Evolutionary conservation across 2,888 invertebrate genomes (phyloP).

Genomic region (Lucinisca nassula): DNA sequence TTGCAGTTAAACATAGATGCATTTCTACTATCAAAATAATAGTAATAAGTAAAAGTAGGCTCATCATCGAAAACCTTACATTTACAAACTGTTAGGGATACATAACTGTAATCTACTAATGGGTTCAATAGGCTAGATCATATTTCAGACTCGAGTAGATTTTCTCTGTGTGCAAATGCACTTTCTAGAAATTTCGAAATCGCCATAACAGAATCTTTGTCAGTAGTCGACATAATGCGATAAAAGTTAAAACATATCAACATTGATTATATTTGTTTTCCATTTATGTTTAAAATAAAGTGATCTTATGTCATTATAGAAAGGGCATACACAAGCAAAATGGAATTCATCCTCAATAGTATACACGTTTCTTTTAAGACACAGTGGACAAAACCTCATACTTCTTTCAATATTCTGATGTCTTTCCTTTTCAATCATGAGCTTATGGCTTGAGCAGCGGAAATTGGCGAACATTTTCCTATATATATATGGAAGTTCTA

Average conservation of each 20-base stretch:
- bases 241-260: not conserved
- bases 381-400: not conserved
- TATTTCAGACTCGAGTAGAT: too few relatives aligned
- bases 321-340: not conserved
- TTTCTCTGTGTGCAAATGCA: too few relatives aligned
- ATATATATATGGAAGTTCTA: not conserved
- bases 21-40: too few relatives aligned
- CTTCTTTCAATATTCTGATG: not conserved
- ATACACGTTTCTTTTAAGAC: not conserved
- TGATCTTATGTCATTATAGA: not conserved
- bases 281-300: not conserved
- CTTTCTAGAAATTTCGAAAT: too few relatives aligned
- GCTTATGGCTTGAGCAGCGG: not conserved
- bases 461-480: not conserved
- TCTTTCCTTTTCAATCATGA: not conserved
- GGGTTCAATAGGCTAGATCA: too few relatives aligned
- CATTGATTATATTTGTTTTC: not conserved
- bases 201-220: too few relatives aligned
- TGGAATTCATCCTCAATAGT: not conserved
- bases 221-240: too few relatives aligned
- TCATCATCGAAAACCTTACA: too few relatives aligned
- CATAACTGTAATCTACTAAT: too few relatives aligned
- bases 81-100: too few relatives aligned
- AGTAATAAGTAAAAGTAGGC: too few relatives aligned
- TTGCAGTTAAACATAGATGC: too few relatives aligned